A percentile compares a stretch with the other conserved stretches of the same genome.
Evolutionary conservation across 2,888 invertebrate species (phyloP).

Genomic region (Drosophila vallismaia): DNA sequence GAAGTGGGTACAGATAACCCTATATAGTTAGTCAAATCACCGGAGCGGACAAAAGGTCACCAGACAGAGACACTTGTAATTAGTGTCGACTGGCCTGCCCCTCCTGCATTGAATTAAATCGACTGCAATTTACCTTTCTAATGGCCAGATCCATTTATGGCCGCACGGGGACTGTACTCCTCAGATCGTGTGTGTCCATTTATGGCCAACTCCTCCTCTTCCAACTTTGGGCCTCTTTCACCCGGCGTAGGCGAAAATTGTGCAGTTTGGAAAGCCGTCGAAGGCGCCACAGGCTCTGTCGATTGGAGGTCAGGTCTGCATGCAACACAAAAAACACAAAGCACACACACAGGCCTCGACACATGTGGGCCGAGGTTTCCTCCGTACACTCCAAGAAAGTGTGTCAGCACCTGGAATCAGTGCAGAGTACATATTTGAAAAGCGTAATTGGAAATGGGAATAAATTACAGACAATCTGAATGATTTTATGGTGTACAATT

Average conservation of each 20-base stretch:
- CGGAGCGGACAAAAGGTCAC: slow-evolving; percentile 43
- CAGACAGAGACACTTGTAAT: slow-evolving; percentile 32
- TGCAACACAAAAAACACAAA: slow-evolving; percentile 13
- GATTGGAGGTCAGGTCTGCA: slow-evolving; percentile 41
- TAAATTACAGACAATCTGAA: slow-evolving; percentile 34
- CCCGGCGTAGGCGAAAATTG: slow-evolving; percentile 70
- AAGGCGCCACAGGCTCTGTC: slow-evolving; percentile 60
- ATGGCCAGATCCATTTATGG: slow-evolving; percentile 50
- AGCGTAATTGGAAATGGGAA: slow-evolving; percentile 29
- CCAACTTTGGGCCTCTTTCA: slow-evolving; percentile 31
- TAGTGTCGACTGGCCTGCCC: slow-evolving; percentile 28
- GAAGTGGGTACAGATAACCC: slow-evolving; percentile 6
- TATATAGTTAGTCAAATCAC: slow-evolving; percentile 31
- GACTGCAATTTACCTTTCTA: slow-evolving; percentile 52
- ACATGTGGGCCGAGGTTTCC: slow-evolving; percentile 34
- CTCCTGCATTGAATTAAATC: slow-evolving; percentile 49
- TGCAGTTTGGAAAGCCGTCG: slow-evolving; percentile 68
- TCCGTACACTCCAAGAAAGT: slow-evolving; percentile 39
- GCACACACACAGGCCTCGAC: neutral
- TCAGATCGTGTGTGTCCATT: slow-evolving; percentile 47
- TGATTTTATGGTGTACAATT: slow-evolving; percentile 24
- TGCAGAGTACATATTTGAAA: slow-evolving; percentile 20
- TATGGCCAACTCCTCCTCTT: slow-evolving; percentile 38
- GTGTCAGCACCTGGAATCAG: slow-evolving; percentile 33
- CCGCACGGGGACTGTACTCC: slow-evolving; percentile 28